phyloP scores from a whole-genome alignment of 1,140 invertebrate genomes.

The Neodiprion pinetum region DNA sequence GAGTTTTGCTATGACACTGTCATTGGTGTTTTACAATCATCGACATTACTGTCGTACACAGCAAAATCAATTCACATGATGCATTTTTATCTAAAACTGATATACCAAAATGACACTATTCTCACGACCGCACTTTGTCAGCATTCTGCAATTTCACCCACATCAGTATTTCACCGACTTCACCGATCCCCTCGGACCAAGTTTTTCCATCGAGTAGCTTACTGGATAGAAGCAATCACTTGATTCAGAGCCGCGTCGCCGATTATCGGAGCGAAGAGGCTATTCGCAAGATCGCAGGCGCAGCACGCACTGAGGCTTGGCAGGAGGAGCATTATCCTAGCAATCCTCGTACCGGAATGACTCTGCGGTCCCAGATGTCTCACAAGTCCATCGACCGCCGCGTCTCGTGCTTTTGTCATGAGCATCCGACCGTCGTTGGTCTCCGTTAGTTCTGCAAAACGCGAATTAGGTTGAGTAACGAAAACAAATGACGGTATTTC shows the following conservation, averaged over 20 bases:
- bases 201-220: constrained; percentile 9
- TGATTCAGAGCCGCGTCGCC: constrained; percentile 46
- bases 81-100: no score
- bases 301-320: constrained; percentile 48
- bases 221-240: constrained; percentile 52
- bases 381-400: constrained; percentile 40
- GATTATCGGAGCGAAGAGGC: constrained; percentile 53
- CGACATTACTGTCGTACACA: no score
- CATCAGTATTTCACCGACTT: no score
- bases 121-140: no score
- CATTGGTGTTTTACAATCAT: no score
- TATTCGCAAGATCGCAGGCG: constrained; percentile 41
- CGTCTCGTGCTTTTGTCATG: constrained; percentile 38
- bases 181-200: no score
- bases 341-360: constrained; percentile 33
- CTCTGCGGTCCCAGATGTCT: constrained; percentile 38
- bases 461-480: background rate
- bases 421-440: constrained; percentile 25
- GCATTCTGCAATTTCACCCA: no score
- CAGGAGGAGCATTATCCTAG: constrained; percentile 46
- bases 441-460: constrained; percentile 46
- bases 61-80: no score
- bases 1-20: no score
- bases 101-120: no score
- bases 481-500: constrained; percentile 9